Base-by-base conservation (phyloP, 2,888 invertebrate species). In the Plebejus anna region DNA sequence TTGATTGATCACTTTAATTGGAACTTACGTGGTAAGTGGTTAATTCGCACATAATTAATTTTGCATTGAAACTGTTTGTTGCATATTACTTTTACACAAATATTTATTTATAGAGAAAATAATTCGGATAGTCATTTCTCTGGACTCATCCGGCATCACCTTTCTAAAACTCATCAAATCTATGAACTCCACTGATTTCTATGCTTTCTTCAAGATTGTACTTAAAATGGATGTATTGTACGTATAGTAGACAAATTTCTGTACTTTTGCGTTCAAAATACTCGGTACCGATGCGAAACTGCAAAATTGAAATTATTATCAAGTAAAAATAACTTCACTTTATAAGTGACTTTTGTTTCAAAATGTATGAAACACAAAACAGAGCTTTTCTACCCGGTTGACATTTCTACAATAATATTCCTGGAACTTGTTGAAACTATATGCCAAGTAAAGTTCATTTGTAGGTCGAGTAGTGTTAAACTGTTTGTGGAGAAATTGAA, bases 1-100 rank as follows among this genome's bases (percentile, higher is more conserved):
- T 71, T 59, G 76, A 76, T 76, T 76, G 76, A 76, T 76, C 71
- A 76, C 71, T 72, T 76, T 76, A 76, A 76, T 76, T 76, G 76
- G 71, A 76, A 76, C 76, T 76, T 76, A 76, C 42, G 57, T 57
- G 76, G 71, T 59, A 57, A 66, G 13, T 32, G 66, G 66, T 66
- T 66, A 66, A 66, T 32, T 66, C 6, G 66, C 32, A 66, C 32
- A 66, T 36, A 66, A 36, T 36, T 32, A 61, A 28, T 28, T 61
- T 61, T 3, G 1, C 61, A 61, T 22, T 9, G 11, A 61, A 61
- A 22, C n/a, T 7, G 2, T 22, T 59, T 59, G 16, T 4, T 55
- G 55, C 13, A 59, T 6, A 42, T 55, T 47, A 2, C 47, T 55
- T 55, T 16, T 16, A 55, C 16, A 16, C 51, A 42, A 42, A 42